phyloP scores from a whole-genome alignment of 2,797 vertebrate genomes.

The Micropoecilia bifurca region DNA sequence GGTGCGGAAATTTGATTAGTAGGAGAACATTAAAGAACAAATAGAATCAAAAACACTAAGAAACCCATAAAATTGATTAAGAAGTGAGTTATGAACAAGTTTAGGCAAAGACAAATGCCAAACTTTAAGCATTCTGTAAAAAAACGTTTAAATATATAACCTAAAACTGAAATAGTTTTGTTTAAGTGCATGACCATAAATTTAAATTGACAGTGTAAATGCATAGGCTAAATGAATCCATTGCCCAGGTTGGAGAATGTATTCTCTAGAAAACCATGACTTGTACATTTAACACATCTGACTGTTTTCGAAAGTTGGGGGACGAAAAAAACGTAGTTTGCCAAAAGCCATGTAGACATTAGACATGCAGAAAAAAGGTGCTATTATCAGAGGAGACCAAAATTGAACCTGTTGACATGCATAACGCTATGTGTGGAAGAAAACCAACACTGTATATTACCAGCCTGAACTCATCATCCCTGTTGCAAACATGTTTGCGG shows the following conservation, averaged over 20 bases:
- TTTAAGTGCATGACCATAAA: neutral
- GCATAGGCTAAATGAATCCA: neutral
- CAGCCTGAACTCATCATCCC: neutral
- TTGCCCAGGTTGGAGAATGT: neutral
- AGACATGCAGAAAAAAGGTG: neutral
- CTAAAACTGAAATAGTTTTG: neutral
- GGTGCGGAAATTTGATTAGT: neutral
- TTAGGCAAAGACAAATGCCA: neutral
- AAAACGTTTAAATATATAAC: neutral
- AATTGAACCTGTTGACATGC: neutral
- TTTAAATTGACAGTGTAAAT: neutral
- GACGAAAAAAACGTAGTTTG: neutral
- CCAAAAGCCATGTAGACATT: neutral
- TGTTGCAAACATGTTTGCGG: neutral
- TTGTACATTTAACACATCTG: neutral
- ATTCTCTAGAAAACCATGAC: neutral
- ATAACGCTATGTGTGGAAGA: neutral
- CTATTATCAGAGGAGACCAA: neutral
- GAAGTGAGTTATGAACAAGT: neutral
- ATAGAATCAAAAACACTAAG: neutral
- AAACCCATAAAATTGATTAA: neutral
- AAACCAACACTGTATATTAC: neutral
- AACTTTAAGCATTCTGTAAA: neutral
- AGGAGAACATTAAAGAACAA: neutral
- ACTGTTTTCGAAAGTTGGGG: neutral